phyloP scores from a whole-genome alignment of 1,140 invertebrate genomes.

The Drosophila pseudoobscura region DNA sequence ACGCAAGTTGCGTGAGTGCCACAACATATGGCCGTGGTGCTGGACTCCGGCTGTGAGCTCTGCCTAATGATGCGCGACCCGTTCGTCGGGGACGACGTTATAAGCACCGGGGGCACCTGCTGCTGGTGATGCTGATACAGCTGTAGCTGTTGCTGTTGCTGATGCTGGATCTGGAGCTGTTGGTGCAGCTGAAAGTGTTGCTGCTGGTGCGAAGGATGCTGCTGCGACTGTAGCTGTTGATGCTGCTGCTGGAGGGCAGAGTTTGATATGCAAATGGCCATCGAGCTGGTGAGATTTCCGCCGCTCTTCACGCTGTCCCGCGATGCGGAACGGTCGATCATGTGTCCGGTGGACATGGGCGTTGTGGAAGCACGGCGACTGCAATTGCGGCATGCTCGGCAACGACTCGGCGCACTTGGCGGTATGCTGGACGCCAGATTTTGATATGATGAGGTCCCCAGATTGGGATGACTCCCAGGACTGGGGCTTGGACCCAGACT shows the following conservation, averaged over 20 bases:
- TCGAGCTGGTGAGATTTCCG: conserved; percentile 73
- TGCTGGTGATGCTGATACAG: conserved; percentile 47
- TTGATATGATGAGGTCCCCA: conserved; percentile 84
- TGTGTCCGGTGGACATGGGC: conserved; percentile 89
- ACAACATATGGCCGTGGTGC: conserved; percentile 85
- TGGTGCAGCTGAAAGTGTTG: conserved; percentile 41
- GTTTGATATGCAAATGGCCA: conserved; percentile 73
- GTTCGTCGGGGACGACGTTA: conserved; percentile 87
- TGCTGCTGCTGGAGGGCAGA: conserved; percentile 61
- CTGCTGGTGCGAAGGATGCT: conserved; percentile 27
- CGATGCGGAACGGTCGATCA: conserved; percentile 89
- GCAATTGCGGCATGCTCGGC: conserved; percentile 86
- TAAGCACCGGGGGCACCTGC: conserved; percentile 87
- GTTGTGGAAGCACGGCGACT: conserved; percentile 90
- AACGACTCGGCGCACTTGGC: conserved; percentile 84
- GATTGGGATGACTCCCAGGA: conserved; percentile 83
- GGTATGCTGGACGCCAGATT: conserved; percentile 85
- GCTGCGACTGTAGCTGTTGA: conserved; percentile 45
- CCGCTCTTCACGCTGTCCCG: conserved; percentile 88
- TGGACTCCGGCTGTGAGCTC: conserved; percentile 94
- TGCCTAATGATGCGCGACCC: conserved; percentile 92
- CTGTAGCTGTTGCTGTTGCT: conserved; percentile 38
- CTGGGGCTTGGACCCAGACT: conserved; percentile 77
- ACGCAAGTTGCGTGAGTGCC: conserved; percentile 85
- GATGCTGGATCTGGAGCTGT: conserved; percentile 12